Evolutionary conservation across 1,140 invertebrate species (phyloP).

Genomic region (Tribolium castaneum): DNA sequence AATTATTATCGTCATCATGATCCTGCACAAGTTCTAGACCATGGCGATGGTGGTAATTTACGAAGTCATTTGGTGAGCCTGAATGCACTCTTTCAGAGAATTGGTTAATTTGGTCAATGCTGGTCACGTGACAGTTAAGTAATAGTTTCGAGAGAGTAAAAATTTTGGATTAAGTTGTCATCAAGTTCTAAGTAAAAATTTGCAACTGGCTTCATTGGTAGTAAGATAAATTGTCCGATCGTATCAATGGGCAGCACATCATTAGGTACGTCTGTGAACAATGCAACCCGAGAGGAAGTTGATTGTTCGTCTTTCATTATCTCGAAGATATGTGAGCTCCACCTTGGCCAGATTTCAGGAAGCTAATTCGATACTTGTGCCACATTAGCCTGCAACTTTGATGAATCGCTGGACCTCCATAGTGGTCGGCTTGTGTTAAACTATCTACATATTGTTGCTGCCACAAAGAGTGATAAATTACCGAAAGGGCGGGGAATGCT

Average conservation of each 20-base stretch:
- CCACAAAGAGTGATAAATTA: conserved; percentile 22
- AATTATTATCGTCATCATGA: conserved; percentile 11
- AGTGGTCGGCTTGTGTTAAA: conserved; percentile 11
- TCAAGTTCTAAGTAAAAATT: conserved; percentile 1
- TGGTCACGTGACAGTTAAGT: background rate
- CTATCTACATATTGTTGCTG: conserved; percentile 21
- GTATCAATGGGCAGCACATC: conserved; percentile 23
- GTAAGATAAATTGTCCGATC: conserved; percentile 21
- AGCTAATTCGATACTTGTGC: conserved; percentile 25
- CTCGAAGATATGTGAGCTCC: background rate
- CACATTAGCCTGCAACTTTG: conserved; percentile 30
- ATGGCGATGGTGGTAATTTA: background rate
- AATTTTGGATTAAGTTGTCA: background rate
- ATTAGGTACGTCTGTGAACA: conserved; percentile 26
- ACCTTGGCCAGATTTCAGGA: conserved; percentile 1
- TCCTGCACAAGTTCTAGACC: conserved; percentile 1
- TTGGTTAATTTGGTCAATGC: background rate
- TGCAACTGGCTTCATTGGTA: conserved; percentile 2
- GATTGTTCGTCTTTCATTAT: conserved; percentile 27
- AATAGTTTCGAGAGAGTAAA: background rate
- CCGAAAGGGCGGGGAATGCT: background rate
- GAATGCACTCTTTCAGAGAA: background rate
- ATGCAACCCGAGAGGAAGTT: conserved; percentile 8
- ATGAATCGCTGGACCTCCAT: conserved; percentile 24
- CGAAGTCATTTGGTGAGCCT: background rate